Evolutionary conservation across 2,888 invertebrate genomes (phyloP).

Genomic region (Drosophila tripunctata): DNA sequence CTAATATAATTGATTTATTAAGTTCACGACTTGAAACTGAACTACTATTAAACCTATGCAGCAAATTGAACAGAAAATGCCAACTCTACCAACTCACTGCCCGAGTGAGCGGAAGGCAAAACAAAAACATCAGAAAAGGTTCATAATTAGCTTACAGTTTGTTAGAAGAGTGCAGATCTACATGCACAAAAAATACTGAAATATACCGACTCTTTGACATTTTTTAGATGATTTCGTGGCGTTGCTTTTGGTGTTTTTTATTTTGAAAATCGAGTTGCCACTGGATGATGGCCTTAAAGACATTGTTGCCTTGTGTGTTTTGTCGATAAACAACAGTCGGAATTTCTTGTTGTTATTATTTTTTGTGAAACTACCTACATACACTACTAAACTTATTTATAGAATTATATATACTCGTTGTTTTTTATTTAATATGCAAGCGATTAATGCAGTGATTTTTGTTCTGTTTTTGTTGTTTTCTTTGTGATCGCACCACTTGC

Average conservation of each 20-base stretch:
- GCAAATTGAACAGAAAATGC: slow-evolving; percentile 6
- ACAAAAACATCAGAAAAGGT: neutral
- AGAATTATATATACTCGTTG: neutral
- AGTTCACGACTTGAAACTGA: no score
- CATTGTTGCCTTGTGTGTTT: slow-evolving; percentile 37
- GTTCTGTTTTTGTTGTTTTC: neutral
- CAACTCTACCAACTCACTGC: no score
- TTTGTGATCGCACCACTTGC: neutral
- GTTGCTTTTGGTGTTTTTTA: neutral
- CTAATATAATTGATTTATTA: no score
- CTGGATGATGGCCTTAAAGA: neutral
- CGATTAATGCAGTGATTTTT: neutral
- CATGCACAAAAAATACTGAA: neutral
- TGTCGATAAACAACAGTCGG: slow-evolving; percentile 38
- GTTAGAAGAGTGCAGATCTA: neutral
- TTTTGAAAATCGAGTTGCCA: slow-evolving; percentile 7
- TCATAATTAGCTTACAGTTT: neutral
- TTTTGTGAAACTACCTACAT: neutral
- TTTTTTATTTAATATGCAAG: neutral
- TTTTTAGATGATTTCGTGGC: neutral
- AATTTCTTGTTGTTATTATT: slow-evolving; percentile 10
- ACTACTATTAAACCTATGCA: no score
- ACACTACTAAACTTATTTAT: neutral
- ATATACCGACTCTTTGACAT: slow-evolving; percentile 10
- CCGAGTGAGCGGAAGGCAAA: no score